These are phyloP conservation scores for Morinoia aosen DNA, from an alignment of 2,888 invertebrate genomes.

Conservation along the genomic window DNA sequence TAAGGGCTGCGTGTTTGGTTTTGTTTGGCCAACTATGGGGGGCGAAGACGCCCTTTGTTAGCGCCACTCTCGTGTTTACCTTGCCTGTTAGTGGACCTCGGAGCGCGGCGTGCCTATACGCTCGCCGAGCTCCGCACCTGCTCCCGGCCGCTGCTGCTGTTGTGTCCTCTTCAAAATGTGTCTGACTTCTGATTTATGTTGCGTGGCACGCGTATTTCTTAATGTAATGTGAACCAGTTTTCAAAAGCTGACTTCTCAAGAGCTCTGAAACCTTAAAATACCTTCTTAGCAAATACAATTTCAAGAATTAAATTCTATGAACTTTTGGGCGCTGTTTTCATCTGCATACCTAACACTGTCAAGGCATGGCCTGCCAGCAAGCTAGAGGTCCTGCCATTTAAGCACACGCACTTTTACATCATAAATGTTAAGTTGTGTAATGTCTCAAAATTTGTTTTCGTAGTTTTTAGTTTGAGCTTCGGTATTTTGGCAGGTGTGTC, in stretches of 20 bases:
- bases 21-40: conserved; percentile 34
- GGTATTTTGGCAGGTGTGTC: background rate
- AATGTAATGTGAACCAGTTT: background rate
- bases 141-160: background rate
- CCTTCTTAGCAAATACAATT: background rate
- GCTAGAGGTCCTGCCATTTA: background rate
- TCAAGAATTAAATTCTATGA: background rate
- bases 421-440: background rate
- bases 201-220: background rate
- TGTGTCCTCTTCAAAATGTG: background rate
- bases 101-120: background rate
- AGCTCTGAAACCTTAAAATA: background rate
- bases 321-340: background rate
- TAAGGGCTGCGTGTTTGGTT: conserved; percentile 20
- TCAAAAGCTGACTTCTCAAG: background rate
- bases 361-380: background rate
- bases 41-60: conserved; percentile 38
- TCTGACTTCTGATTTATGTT: background rate
- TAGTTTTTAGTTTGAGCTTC: too few species aligned
- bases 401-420: background rate
- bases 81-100: conserved; percentile 25
- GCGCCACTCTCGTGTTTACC: conserved; percentile 35
- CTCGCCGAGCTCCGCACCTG: background rate
- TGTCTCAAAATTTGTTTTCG: background rate
- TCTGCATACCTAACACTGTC: background rate